phyloP scores from a whole-genome alignment of 2,113 vertebrate species.

The Psittacara wagleri region DNA sequence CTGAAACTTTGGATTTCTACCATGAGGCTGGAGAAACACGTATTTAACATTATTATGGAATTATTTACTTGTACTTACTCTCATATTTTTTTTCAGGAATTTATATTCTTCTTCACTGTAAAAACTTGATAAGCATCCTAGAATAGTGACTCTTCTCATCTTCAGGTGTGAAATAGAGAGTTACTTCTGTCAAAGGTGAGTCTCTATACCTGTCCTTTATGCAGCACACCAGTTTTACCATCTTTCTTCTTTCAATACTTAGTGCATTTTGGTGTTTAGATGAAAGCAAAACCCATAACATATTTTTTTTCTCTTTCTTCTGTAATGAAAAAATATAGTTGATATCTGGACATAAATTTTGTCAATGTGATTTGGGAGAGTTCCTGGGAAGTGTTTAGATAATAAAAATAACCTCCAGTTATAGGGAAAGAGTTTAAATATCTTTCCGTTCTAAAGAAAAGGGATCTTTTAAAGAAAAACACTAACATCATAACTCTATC shows the following conservation, averaged over 20 bases:
- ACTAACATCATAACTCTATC: neutral
- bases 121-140: neutral
- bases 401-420: neutral
- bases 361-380: neutral
- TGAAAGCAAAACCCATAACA: neutral
- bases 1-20: neutral
- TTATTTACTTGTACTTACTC: neutral
- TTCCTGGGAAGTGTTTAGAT: neutral
- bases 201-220: neutral
- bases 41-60: neutral
- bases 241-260: neutral
- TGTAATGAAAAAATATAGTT: neutral
- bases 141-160: neutral
- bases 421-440: neutral
- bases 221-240: neutral
- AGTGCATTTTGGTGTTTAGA: neutral
- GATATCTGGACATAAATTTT: neutral
- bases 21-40: neutral
- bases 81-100: neutral
- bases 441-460: neutral
- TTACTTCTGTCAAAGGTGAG: neutral
- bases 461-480: neutral
- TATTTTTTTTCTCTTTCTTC: neutral
- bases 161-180: neutral
- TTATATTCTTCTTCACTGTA: neutral